Conservation (phyloP, 2,113 vertebrate genomes). For the Neoarius graeffei region DNA sequence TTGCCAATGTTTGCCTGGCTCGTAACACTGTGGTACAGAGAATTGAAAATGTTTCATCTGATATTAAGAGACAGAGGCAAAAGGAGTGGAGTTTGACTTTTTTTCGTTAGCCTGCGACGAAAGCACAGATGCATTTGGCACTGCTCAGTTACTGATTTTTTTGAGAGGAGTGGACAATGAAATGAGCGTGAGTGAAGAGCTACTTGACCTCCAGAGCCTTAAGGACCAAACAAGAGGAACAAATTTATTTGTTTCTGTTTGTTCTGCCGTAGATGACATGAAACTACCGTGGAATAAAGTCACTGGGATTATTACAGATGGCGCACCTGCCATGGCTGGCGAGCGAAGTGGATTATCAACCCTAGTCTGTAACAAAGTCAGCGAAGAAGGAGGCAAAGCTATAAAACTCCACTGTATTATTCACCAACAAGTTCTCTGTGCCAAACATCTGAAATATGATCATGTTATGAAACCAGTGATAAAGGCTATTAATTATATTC, state of each 20-base stretch:
- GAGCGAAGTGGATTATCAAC: conserved; percentile 47
- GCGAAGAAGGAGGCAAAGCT: conserved; percentile 32
- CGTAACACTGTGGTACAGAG: no score
- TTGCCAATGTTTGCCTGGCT: no score
- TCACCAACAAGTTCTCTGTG: conserved; percentile 37
- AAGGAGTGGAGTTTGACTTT: no score
- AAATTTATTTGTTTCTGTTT: background rate
- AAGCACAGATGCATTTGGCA: no score
- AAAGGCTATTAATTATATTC: background rate
- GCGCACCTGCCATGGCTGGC: background rate
- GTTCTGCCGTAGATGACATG: background rate
- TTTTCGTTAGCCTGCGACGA: no score
- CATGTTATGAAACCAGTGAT: conserved; percentile 51
- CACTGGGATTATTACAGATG: background rate
- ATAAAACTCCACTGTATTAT: no score
- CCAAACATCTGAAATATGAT: conserved; percentile 35
- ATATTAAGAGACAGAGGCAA: no score
- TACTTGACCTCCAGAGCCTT: no score
- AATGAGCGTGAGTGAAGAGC: no score
- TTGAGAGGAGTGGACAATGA: no score
- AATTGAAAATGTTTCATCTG: no score
- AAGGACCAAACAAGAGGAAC: background rate
- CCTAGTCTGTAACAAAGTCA: conserved; percentile 47
- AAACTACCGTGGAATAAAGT: conserved; percentile 12
- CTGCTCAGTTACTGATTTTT: no score